These are phyloP conservation scores for Sarcophaga bullata DNA, from an alignment of 1,140 invertebrate genomes.

Conservation along the genomic window DNA sequence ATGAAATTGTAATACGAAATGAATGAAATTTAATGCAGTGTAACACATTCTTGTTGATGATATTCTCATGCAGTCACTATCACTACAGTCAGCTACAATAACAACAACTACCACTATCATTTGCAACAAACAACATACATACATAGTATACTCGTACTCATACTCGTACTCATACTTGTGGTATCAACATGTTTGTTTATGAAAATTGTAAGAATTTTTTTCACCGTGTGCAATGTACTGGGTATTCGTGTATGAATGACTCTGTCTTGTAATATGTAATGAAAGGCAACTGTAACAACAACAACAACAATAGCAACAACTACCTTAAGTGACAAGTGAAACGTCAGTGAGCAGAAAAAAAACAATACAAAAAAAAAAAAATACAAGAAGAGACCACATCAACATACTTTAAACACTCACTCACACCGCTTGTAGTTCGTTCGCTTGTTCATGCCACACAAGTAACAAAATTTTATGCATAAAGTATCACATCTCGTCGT, in stretches of 20 bases:
- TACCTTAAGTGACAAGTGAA: slow-evolving; percentile 24
- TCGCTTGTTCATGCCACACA: background rate
- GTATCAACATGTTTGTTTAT: slow-evolving; percentile 15
- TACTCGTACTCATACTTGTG: background rate
- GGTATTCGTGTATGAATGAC: background rate
- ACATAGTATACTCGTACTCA: background rate
- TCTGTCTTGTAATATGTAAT: background rate
- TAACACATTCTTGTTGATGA: background rate
- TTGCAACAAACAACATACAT: background rate
- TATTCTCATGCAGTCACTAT: background rate
- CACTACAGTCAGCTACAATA: too few relatives aligned
- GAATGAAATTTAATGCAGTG: slow-evolving; percentile 14
- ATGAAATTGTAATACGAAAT: slow-evolving; percentile 12
- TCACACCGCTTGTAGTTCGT: too few relatives aligned
- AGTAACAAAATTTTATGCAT: slow-evolving; percentile 17
- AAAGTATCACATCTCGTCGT: background rate
- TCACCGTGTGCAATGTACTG: background rate
- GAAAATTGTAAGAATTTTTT: background rate
- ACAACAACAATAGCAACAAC: background rate
- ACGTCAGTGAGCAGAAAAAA: background rate
- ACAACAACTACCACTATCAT: too few relatives aligned
- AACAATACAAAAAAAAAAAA: too few relatives aligned
- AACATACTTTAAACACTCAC: slow-evolving; percentile 22
- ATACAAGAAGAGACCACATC: background rate
- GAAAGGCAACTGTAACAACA: background rate